These are phyloP conservation scores for Cryptophagus acutangulus DNA, from an alignment of 2,888 invertebrate species.

Conservation along the genomic window DNA sequence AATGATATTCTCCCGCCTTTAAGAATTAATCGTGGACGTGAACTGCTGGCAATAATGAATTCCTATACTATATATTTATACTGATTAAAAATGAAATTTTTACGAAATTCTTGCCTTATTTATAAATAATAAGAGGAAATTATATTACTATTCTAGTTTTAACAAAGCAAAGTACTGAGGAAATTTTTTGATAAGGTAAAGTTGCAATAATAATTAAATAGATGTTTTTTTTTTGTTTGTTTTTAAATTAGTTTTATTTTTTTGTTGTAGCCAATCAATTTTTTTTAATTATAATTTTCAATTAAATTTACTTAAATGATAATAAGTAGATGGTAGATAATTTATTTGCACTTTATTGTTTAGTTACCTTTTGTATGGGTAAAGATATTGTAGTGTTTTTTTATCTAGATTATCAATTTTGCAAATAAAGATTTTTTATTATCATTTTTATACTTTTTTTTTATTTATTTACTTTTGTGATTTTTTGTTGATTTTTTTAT, in stretches of 20 bases:
- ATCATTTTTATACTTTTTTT: slow-evolving; percentile 21
- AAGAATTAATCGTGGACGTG: too few relatives aligned
- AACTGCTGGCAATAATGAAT: too few relatives aligned
- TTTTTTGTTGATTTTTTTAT: slow-evolving; percentile 16
- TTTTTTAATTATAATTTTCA: slow-evolving; percentile 26
- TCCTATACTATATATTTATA: too few relatives aligned
- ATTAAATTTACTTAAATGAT: slow-evolving; percentile 32
- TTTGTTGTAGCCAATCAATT: slow-evolving; percentile 16
- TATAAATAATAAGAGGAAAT: too few relatives aligned
- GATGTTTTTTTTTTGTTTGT: slow-evolving; percentile 13
- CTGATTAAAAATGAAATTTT: too few relatives aligned
- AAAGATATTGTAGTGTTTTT: slow-evolving; percentile 28
- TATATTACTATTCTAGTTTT: slow-evolving; percentile 14
- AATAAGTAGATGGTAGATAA: slow-evolving; percentile 33
- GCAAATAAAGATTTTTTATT: slow-evolving; percentile 27
- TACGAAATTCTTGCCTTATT: slow-evolving; percentile 33
- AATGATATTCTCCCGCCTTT: too few relatives aligned
- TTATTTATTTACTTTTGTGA: slow-evolving; percentile 18
- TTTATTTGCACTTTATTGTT: slow-evolving; percentile 35
- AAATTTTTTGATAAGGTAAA: slow-evolving; percentile 34
- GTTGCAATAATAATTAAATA: slow-evolving; percentile 26
- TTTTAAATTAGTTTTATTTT: slow-evolving; percentile 21
- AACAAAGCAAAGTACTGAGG: slow-evolving; percentile 24
- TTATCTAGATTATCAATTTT: slow-evolving; percentile 17
- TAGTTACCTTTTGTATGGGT: slow-evolving; percentile 36